Evolutionary conservation across 2,113 vertebrate species (phyloP).

Genomic region (Stercorarius parasiticus): DNA sequence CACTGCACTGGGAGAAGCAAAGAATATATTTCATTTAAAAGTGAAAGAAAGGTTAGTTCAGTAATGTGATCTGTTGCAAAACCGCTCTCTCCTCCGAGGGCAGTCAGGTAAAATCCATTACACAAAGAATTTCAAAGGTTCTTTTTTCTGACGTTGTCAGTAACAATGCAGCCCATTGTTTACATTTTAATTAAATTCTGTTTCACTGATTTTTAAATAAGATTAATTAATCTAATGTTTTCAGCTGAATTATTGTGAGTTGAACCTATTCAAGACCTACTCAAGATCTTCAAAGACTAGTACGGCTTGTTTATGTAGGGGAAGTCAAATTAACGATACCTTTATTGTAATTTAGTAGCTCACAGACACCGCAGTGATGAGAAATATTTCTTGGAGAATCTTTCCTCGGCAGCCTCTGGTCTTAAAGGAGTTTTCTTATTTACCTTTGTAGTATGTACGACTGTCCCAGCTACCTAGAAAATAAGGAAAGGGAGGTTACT

Average conservation of each 20-base stretch:
- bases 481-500: neutral
- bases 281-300: constrained; percentile 69
- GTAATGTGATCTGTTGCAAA: constrained; percentile 63
- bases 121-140: constrained; percentile 70
- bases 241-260: constrained; percentile 64
- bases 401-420: neutral
- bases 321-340: constrained; percentile 70
- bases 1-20: constrained; percentile 11
- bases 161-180: constrained; percentile 75
- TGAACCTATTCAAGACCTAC: constrained; percentile 62
- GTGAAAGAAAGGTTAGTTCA: constrained; percentile 26
- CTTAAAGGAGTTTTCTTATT: neutral
- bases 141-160: constrained; percentile 30
- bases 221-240: constrained; percentile 70
- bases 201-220: constrained; percentile 74
- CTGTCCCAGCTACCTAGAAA: neutral
- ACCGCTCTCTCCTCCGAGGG: neutral
- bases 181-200: constrained; percentile 79
- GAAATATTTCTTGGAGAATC: constrained; percentile 46
- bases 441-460: neutral
- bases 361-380: constrained; percentile 26
- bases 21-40: constrained; percentile 58
- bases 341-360: constrained; percentile 56
- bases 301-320: constrained; percentile 54
- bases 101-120: constrained; percentile 69